These are phyloP conservation scores for Monomorium pharaonis DNA, from an alignment of 1,140 invertebrate genomes.

Conservation along the genomic window DNA sequence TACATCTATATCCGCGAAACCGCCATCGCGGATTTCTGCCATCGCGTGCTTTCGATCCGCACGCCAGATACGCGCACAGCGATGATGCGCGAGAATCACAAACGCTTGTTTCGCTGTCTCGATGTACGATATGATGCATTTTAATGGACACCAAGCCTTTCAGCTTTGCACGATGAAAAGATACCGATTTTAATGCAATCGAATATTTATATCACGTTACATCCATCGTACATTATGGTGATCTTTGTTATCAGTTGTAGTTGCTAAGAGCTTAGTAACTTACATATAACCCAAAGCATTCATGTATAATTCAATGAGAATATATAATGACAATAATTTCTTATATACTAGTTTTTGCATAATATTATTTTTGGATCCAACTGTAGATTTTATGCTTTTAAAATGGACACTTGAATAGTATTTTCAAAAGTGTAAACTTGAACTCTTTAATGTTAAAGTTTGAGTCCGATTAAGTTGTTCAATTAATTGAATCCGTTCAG, in stretches of 20 bases:
- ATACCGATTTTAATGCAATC: conserved; percentile 15
- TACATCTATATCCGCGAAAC: conserved; percentile 62
- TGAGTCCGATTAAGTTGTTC: conserved; percentile 27
- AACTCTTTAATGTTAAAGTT: background rate
- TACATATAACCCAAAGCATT: background rate
- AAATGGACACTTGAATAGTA: background rate
- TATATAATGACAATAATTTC: background rate
- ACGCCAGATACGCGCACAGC: conserved; percentile 37
- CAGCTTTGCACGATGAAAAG: background rate
- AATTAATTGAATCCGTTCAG: conserved; percentile 41
- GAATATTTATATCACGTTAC: background rate
- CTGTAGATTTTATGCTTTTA: background rate
- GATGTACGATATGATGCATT: background rate
- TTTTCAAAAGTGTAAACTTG: background rate
- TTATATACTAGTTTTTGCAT: conserved; percentile 4
- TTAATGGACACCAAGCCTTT: conserved; percentile 5
- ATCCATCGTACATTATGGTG: background rate
- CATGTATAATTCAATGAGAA: background rate
- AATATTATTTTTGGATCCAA: conserved; percentile 11
- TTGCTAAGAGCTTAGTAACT: conserved; percentile 14
- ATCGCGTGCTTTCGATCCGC: conserved; percentile 1
- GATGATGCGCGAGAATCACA: conserved; percentile 13
- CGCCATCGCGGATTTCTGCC: conserved; percentile 35
- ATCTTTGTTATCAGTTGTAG: background rate
- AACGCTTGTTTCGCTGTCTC: conserved; percentile 24